Percentiles rank a stretch among this genome's conserved stretches.
Conservation (phyloP, 2,888 invertebrate species). For the Amphipyra berbera region DNA sequence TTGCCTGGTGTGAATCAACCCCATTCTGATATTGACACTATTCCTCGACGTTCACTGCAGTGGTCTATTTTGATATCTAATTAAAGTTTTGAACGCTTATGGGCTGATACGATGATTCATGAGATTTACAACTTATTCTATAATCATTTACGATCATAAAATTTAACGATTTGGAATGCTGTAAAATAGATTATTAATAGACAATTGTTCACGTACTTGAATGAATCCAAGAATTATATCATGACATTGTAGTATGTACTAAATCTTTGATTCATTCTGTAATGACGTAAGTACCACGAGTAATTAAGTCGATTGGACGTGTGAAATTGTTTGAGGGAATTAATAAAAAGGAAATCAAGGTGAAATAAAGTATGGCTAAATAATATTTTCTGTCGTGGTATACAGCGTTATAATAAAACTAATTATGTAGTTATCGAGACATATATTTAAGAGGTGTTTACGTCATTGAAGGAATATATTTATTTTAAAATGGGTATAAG, state of each 20-base stretch:
- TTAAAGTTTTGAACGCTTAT: too few species aligned
- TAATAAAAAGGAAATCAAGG: neutral
- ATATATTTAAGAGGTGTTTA: slow-evolving; percentile 19
- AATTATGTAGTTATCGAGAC: neutral
- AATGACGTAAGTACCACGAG: slow-evolving; percentile 1
- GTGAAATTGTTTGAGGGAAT: neutral
- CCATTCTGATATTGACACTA: too few species aligned
- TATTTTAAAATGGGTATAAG: slow-evolving; percentile 25
- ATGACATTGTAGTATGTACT: neutral
- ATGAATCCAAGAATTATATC: slow-evolving; percentile 1
- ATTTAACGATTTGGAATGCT: slow-evolving; percentile 16
- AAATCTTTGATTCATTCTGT: slow-evolving; percentile 1
- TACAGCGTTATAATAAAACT: too few species aligned
- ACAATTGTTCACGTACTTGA: slow-evolving; percentile 15
- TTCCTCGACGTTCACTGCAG: too few species aligned
- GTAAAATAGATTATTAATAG: slow-evolving; percentile 36
- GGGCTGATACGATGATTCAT: neutral
- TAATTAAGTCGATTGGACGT: neutral
- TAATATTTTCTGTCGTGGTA: too few species aligned
- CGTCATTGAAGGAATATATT: slow-evolving; percentile 26
- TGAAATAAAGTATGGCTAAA: too few species aligned
- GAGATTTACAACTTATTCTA: slow-evolving; percentile 1
- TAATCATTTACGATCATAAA: slow-evolving; percentile 1
- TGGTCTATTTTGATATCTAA: too few species aligned
- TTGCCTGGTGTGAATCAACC: too few species aligned